phyloP scores from a whole-genome alignment of 2,888 invertebrate species.

The Folsomia manolachei region DNA sequence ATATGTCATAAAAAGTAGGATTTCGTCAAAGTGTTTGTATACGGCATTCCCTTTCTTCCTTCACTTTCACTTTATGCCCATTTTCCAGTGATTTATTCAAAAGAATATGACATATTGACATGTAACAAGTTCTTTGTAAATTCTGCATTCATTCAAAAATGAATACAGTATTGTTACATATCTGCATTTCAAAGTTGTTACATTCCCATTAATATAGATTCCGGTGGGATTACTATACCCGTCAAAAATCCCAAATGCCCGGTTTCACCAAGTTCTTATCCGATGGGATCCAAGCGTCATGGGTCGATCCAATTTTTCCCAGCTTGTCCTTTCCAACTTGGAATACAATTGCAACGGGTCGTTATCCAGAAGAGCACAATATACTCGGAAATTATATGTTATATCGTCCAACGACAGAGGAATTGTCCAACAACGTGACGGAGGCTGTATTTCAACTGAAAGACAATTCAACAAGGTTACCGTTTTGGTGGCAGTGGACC shows the following conservation, averaged over 20 bases:
- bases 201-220: constrained; percentile 35
- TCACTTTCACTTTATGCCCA: too few species aligned
- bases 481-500: constrained; percentile 44
- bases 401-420: constrained; percentile 49
- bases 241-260: constrained; percentile 40
- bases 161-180: too few species aligned
- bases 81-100: too few species aligned
- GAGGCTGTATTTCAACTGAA: constrained; percentile 33
- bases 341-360: constrained; percentile 51
- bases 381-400: constrained; percentile 54
- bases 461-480: constrained; percentile 38
- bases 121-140: too few species aligned
- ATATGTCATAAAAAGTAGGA: too few species aligned
- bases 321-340: constrained; percentile 52
- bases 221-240: constrained; percentile 51
- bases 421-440: not conserved
- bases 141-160: too few species aligned
- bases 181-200: not conserved
- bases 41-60: too few species aligned
- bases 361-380: constrained; percentile 53
- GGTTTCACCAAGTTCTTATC: constrained; percentile 46
- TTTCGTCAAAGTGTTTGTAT: too few species aligned
- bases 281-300: constrained; percentile 51
- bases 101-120: too few species aligned
- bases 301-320: constrained; percentile 49